phyloP scores from a whole-genome alignment of 1,140 invertebrate genomes.

The Octopus bimaculoides region DNA sequence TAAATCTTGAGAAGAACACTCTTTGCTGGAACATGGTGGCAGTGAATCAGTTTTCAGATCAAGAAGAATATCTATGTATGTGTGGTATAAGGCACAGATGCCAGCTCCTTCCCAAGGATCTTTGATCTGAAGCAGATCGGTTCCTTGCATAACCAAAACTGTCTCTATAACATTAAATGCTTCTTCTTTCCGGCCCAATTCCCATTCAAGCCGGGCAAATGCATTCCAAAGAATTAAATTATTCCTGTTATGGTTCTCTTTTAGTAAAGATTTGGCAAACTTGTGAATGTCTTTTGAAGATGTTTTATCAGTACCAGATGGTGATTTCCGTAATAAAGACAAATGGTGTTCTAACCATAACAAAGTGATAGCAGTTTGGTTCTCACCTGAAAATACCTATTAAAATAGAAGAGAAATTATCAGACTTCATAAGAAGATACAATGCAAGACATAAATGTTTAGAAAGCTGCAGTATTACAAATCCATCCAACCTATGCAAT shows the following conservation, averaged over 20 bases:
- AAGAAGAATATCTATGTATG: slow-evolving; percentile 37
- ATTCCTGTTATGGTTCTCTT: slow-evolving; percentile 54
- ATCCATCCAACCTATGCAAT: no score
- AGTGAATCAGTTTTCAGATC: slow-evolving; percentile 13
- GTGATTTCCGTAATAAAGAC: not conserved
- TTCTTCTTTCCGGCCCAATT: slow-evolving; percentile 42
- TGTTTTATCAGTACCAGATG: slow-evolving; percentile 17
- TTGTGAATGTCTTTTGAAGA: slow-evolving; percentile 49
- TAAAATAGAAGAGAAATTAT: no score
- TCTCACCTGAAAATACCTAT: slow-evolving; percentile 29
- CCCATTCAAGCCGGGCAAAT: slow-evolving; percentile 53
- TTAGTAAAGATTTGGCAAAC: slow-evolving; percentile 53
- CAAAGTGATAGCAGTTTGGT: slow-evolving; percentile 32
- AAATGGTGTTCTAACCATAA: slow-evolving; percentile 38
- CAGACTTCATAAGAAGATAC: no score
- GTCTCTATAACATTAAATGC: slow-evolving; percentile 51
- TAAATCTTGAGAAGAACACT: not conserved
- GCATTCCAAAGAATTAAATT: slow-evolving; percentile 55
- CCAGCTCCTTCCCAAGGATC: slow-evolving; percentile 21
- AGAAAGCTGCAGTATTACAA: no score
- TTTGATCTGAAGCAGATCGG: slow-evolving; percentile 13
- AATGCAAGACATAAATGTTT: no score
- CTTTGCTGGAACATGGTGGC: slow-evolving; percentile 3
- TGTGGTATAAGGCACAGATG: slow-evolving; percentile 35
- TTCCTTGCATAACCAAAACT: slow-evolving; percentile 43